Percentiles rank a stretch among this genome's conserved stretches.
phyloP scores from a whole-genome alignment of 2,888 invertebrate genomes.

The Synergus laeviventris region DNA sequence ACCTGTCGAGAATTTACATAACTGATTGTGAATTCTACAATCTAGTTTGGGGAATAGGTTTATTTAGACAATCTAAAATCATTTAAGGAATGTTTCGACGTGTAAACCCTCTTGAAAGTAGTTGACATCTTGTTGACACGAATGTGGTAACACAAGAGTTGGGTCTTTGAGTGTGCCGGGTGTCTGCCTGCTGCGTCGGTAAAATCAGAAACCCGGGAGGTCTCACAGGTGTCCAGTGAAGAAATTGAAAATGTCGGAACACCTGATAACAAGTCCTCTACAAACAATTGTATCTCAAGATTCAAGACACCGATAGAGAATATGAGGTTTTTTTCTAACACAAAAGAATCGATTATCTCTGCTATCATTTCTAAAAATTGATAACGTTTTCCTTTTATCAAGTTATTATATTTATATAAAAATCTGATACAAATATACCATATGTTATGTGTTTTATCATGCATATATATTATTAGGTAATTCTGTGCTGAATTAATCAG shows the following conservation, averaged over 20 bases:
- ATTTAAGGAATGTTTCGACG: conserved; percentile 16
- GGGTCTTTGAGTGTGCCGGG: conserved; percentile 25
- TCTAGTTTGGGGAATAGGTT: not conserved
- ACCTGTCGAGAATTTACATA: too few relatives aligned
- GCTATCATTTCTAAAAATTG: not conserved
- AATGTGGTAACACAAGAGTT: conserved; percentile 37
- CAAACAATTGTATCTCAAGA: conserved; percentile 29
- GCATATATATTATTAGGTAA: too few relatives aligned
- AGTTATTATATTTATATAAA: not conserved
- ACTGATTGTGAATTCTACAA: too few relatives aligned
- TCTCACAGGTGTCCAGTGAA: conserved; percentile 37
- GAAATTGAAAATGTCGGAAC: conserved; percentile 39
- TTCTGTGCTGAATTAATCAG: too few relatives aligned
- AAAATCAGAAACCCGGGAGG: conserved; percentile 37
- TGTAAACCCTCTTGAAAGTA: conserved; percentile 30
- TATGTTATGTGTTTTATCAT: too few relatives aligned
- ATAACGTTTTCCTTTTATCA: not conserved
- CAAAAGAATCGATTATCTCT: conserved; percentile 18
- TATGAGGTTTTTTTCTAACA: conserved; percentile 2
- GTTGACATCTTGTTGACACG: conserved; percentile 38
- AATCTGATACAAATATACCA: too few relatives aligned
- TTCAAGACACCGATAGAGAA: not conserved
- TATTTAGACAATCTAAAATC: conserved; percentile 26
- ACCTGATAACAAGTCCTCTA: conserved; percentile 39
- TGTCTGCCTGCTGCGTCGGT: conserved; percentile 35